These are phyloP conservation scores for Setophaga kirtlandii DNA, from an alignment of 2,113 vertebrate genomes.

Conservation along the genomic window DNA sequence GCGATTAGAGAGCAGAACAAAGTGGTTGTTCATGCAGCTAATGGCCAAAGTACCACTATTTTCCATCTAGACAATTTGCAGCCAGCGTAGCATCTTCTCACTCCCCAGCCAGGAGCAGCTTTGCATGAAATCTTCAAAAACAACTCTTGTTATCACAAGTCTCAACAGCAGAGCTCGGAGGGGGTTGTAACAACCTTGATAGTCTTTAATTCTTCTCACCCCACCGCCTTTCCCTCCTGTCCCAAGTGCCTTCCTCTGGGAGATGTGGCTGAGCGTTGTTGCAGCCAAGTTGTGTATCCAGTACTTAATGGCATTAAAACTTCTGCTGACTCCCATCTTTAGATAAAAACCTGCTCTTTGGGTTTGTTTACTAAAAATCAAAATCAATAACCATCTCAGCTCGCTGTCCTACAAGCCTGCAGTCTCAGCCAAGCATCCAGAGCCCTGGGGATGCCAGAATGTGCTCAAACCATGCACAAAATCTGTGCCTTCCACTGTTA, in stretches of 20 bases:
- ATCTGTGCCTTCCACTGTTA: accelerated
- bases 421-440: background rate
- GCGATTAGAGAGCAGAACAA: constrained; percentile 51
- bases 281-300: background rate
- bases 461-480: background rate
- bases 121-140: constrained; percentile 29
- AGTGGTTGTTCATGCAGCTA: constrained; percentile 43
- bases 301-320: background rate
- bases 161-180: constrained; percentile 25
- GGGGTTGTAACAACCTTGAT: background rate
- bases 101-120: constrained; percentile 32
- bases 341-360: background rate
- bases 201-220: constrained; percentile 40
- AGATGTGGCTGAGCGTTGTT: background rate
- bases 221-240: background rate
- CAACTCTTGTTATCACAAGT: constrained; percentile 9
- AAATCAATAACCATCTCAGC: background rate
- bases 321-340: background rate
- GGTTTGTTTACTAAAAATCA: background rate
- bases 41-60: constrained; percentile 46
- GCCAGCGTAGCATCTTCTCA: constrained; percentile 6
- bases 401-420: background rate
- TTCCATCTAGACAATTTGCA: constrained; percentile 51
- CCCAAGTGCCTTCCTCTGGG: background rate
- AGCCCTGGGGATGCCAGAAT: background rate